Evolutionary conservation across 37 sponge, comb jelly and placozoan species (phyloP).

Genomic region (Petrosia ficiformis): DNA sequence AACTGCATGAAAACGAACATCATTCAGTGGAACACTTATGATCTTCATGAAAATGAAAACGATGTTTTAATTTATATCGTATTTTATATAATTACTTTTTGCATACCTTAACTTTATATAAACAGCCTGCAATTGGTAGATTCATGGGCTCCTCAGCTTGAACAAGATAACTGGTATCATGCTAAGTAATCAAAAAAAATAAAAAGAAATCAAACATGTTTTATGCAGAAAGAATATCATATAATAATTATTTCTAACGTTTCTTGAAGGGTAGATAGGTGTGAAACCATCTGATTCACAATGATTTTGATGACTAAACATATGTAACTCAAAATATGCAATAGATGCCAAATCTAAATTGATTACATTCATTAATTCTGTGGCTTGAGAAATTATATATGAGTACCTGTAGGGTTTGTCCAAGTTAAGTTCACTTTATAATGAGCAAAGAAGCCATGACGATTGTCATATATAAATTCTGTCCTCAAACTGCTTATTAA

Average conservation of each 20-base stretch:
- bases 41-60: not conserved
- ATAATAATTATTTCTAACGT: too few relatives aligned
- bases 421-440: conserved; percentile 24
- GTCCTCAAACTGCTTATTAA: not conserved
- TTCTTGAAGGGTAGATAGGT: too few relatives aligned
- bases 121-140: not conserved
- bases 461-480: not conserved
- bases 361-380: not conserved
- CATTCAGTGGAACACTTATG: not conserved
- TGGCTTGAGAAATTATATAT: not conserved
- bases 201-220: not conserved
- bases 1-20: not conserved
- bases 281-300: too few relatives aligned
- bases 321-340: too few relatives aligned
- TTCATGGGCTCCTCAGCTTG: not conserved
- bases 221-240: not conserved
- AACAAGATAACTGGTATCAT: not conserved
- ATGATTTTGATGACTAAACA: too few relatives aligned
- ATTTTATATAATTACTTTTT: not conserved
- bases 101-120: not conserved
- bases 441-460: conserved; percentile 50
- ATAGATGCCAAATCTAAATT: not conserved
- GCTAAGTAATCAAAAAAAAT: not conserved
- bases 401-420: conserved; percentile 22
- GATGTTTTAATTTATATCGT: not conserved